Evolutionary conservation across 2,888 invertebrate species (phyloP).

Genomic region (Acleris laterana): DNA sequence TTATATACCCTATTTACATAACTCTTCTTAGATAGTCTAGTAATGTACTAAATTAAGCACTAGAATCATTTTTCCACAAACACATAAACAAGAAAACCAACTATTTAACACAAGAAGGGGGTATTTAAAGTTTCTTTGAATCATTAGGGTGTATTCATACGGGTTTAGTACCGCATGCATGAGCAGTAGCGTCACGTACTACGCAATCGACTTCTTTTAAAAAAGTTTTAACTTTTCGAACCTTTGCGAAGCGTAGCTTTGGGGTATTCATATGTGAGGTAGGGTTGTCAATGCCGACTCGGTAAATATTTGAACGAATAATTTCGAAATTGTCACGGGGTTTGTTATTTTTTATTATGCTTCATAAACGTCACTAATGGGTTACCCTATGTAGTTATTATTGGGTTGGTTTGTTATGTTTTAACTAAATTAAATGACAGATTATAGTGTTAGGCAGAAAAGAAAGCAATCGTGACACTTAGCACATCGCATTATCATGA

Average conservation of each 20-base stretch:
- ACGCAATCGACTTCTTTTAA: conserved; percentile 37
- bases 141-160: conserved; percentile 32
- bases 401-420: too few species aligned
- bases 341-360: too few species aligned
- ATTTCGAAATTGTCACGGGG: too few species aligned
- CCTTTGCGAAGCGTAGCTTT: conserved; percentile 27
- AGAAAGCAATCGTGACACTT: too few species aligned
- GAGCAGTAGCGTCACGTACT: conserved; percentile 29
- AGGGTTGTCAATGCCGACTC: conserved; percentile 15
- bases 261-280: conserved; percentile 26
- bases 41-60: too few species aligned
- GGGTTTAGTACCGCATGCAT: conserved; percentile 21
- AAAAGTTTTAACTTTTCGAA: conserved; percentile 34
- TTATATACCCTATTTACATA: too few species aligned
- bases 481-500: too few species aligned
- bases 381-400: too few species aligned
- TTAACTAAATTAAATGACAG: too few species aligned
- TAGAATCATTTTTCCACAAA: neutral
- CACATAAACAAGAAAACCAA: neutral
- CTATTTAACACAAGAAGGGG: neutral
- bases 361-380: too few species aligned
- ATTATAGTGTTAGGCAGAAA: too few species aligned
- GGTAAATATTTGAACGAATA: neutral
- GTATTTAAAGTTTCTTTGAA: conserved; percentile 33
- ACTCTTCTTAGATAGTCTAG: too few species aligned